A percentile compares a stretch with the other conserved stretches of the same genome.
Evolutionary conservation across 2,797 vertebrate species (phyloP).

Genomic region (Mionectes olivaceus): DNA sequence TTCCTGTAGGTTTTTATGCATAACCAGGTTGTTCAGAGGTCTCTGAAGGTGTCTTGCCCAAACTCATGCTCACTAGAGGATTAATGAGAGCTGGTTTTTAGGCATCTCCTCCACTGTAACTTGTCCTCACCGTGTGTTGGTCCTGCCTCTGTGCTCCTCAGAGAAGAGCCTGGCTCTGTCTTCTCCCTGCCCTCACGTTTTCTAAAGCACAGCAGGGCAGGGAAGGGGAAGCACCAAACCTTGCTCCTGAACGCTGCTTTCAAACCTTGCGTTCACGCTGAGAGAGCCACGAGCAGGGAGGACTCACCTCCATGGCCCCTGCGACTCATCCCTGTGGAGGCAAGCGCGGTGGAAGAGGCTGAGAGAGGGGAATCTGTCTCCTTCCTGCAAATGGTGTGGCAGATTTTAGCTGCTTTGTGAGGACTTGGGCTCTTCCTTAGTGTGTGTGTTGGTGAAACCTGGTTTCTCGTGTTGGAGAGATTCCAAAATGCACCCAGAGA

Average conservation of each 20-base stretch:
- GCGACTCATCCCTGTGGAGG: background rate
- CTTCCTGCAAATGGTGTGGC: background rate
- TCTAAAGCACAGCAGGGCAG: background rate
- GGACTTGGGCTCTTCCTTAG: background rate
- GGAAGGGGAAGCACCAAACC: background rate
- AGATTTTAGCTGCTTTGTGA: background rate
- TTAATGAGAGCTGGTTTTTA: background rate
- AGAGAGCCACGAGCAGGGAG: background rate
- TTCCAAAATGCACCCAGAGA: background rate
- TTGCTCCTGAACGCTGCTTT: background rate
- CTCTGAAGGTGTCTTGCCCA: background rate
- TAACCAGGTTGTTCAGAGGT: background rate
- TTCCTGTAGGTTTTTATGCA: background rate
- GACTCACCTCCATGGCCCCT: background rate
- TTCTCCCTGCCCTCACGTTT: background rate
- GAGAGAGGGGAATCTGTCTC: background rate
- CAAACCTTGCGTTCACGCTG: background rate
- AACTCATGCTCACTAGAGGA: accelerated
- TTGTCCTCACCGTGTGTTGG: background rate
- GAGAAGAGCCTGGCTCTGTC: background rate
- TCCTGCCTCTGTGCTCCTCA: background rate
- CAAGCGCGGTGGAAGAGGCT: background rate
- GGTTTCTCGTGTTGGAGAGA: background rate
- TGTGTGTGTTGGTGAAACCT: background rate
- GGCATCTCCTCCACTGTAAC: background rate